Base-by-base conservation (phyloP, 2,888 invertebrate species). In the Ephialtes manifestator region DNA sequence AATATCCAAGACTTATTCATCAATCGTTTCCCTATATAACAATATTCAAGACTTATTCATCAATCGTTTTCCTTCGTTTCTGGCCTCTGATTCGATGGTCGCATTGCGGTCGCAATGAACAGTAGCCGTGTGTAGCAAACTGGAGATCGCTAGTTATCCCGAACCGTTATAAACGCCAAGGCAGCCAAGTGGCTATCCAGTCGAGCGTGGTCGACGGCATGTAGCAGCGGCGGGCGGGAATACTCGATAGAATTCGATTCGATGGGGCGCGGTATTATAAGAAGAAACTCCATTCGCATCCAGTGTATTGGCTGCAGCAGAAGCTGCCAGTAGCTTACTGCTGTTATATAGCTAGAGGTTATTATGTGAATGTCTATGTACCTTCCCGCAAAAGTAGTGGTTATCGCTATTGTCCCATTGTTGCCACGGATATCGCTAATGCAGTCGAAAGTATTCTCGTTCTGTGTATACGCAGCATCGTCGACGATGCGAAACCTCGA, bases 391-490 rank as follows among this genome's bases (percentile, higher is more conserved):
- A 76, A 71, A 79, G 83, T 79, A 79, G 67, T 75, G 76, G 70
- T 85, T 83, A 77, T 85, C 68, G 55, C 85, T 85, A 85, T 85
- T 83, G 80, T 85, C 83, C 83, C 85, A 85, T 85, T 85, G 85
- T 83, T 85, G 80, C 72, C 60, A 55, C 13, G 35, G 79, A 80
- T 80, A 83, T 85, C 85, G 72, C 76, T 72, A 63, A 85, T 83
- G 80, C 83, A 76, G 46, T 72, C 75, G 71, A 81, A 84, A 51
- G 53, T 79, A 67, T 81, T 84, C 58, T 78, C 43, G 28, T 72
- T 15, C 60, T 24, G 43, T 51, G 15, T 55, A 35, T 39, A 51
- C 11, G 76, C 65, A 65, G 51, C 51, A 51, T 76, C 65, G 20
- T 43, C 35, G 51, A 75, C 75, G 43, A 63, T 51, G 63, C 51